Evolutionary conservation across 1,140 invertebrate genomes (phyloP), one percentile per base, ranked within the genome.

Genomic region (Mactra quadrangularis): DNA sequence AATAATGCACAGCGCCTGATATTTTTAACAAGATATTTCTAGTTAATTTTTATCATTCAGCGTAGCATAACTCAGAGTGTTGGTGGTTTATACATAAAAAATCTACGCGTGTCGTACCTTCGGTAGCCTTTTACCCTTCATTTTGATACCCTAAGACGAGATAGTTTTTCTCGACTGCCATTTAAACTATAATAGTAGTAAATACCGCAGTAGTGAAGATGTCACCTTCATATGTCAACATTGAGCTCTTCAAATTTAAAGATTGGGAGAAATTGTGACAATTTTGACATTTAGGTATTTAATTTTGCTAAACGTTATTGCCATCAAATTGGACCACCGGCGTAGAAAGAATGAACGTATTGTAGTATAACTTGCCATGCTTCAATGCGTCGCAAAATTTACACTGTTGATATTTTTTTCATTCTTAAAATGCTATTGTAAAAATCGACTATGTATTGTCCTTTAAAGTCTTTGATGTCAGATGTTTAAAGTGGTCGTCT

Each of bases 221-320:
- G 64, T 68, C 64, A 68, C 64, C 38, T 68, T 25, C 35, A 31
- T 47, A 25, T 41, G 64, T 68, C 64, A 50, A 68, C 22, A 50
- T 52, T 35, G 22, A 50, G 25, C 38, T 25, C 25, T 3, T 68
- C 19, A 17, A 38, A 6, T 7, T 47, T 22, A 60, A n/a, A 74
- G 19, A 27, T 29, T n/a, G 47, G 33, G 3, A 31, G 33, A 29
- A 62, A 29, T 71, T 38, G 77, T 81, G 64, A 81, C 77, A 81
- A 81, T 71, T 81, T 71, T 81, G 77, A 81, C 77, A 81, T 68
- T 81, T 64, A 60, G 22, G 77, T 81, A 81, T 81, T 68, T 71
- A 81, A 70, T 71, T 70, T 71, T 70, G 35, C 45, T 35, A 76
- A 71, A 70, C 52, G 52, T 70, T 59, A 59, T 81, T 81, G 77